Evolutionary conservation across 2,113 vertebrate genomes (phyloP), one percentile per base, ranked within the genome.

Genomic region (Argyrosomus japonicus): DNA sequence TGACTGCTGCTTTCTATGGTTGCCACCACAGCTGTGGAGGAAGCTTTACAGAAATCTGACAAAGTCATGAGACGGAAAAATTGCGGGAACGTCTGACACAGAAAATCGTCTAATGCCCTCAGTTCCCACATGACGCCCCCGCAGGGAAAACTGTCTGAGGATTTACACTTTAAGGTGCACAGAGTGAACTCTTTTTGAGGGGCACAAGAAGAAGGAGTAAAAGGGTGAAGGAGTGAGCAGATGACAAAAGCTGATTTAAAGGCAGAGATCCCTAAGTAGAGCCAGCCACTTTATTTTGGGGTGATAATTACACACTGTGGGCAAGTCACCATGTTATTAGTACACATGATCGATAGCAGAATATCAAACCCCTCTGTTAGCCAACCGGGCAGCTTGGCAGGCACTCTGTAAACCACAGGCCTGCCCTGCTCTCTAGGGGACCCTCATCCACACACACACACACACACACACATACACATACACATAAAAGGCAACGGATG

Each of bases 321-420:
- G 51, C 51, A 40, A 77, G 83, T 88, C 58, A 88, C 84, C 85
- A 86, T 93, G 89, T 94, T 91, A 93, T 94, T 95, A 94, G 91
- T 82, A 80, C 63, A 90, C 88, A 90, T 93, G 93, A 95, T 95
- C 91, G 91, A 94, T 95, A 90, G 91, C 90, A 90, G 84, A 91
- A 90, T 91, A 91, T 93, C 90, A 91, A 84, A 86, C 89, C 85
- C 72, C 47, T 51, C 78, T 65, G 83, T 78, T 68, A 54, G 75
- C 81, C 73, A 80, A 78, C 70, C 48, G 64, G 87, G 74, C 60
- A 56, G 82, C 70, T 89, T 91, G 93, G 84, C 88, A 85, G 86
- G 79, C 45, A 19, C 67, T 58, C 48, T n/a, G 57, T 50, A 81
- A 89, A 89, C 89, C 89, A 82, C 90, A 81, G 76, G 83, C 88